Percentiles rank a stretch among this genome's conserved stretches.
phyloP scores from a whole-genome alignment of 2,888 invertebrate species.

The Eupithecia abbreviata region DNA sequence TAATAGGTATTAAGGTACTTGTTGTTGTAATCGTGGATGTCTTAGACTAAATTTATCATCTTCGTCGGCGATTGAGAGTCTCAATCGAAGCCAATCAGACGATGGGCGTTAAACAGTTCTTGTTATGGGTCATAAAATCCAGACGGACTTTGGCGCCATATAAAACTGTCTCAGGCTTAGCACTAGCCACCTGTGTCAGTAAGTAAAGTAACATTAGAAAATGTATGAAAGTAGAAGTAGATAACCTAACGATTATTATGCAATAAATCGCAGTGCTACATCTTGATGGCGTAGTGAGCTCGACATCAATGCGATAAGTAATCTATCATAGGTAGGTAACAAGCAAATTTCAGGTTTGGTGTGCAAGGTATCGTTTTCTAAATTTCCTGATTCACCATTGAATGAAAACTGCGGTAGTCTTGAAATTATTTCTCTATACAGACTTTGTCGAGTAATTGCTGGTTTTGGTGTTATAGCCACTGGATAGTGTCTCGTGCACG shows the following conservation, averaged over 20 bases:
- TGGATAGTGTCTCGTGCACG: conserved; percentile 37
- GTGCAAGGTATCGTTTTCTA: neutral
- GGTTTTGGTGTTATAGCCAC: neutral
- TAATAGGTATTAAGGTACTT: neutral
- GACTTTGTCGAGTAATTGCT: neutral
- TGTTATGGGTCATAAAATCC: conserved; percentile 33
- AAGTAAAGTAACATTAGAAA: neutral
- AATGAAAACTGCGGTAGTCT: neutral
- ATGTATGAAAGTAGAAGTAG: neutral
- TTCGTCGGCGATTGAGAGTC: conserved; percentile 15
- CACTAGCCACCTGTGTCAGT: neutral
- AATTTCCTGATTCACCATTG: neutral
- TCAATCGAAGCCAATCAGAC: conserved; percentile 33
- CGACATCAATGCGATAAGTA: neutral
- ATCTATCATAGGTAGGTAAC: too few relatives aligned
- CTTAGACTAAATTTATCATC: neutral
- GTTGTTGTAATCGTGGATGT: neutral
- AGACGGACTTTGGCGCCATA: conserved; percentile 58
- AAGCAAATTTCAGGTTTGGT: neutral
- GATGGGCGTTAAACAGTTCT: conserved; percentile 41
- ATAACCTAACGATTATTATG: neutral
- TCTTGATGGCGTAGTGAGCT: neutral
- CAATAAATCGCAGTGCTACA: neutral
- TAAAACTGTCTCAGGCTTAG: conserved; percentile 54
- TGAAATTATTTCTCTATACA: neutral